Evolutionary conservation across 2,113 vertebrate genomes (phyloP).

Genomic region (Rhizomys pruinosus): DNA sequence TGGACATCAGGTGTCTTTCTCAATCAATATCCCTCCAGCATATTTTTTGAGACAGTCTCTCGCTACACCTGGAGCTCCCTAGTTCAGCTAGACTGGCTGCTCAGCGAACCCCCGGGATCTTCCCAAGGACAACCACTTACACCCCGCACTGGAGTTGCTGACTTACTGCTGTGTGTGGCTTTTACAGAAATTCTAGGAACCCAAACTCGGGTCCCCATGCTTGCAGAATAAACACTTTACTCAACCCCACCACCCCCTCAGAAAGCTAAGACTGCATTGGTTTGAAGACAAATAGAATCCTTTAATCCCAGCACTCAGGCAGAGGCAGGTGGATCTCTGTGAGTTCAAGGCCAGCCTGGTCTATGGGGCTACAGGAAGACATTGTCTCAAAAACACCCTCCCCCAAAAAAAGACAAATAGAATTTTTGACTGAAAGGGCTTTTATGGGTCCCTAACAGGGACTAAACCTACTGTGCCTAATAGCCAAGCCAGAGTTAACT

Average conservation of each 20-base stretch:
- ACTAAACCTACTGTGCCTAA: not conserved
- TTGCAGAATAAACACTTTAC: not conserved
- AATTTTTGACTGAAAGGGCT: not conserved
- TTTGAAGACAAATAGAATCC: not conserved
- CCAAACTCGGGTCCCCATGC: not conserved
- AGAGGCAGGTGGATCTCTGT: too few relatives aligned
- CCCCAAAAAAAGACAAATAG: not conserved
- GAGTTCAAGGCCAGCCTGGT: too few relatives aligned
- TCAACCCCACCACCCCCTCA: not conserved
- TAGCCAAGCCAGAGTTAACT: not conserved
- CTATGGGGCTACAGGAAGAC: too few relatives aligned
- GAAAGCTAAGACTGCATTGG: not conserved
- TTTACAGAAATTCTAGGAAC: not conserved
- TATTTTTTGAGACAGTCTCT: not conserved
- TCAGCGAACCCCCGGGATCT: not conserved
- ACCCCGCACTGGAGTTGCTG: not conserved
- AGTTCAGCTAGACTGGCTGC: too few relatives aligned
- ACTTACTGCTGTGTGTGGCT: not conserved
- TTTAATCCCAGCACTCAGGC: too few relatives aligned
- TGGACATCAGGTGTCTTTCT: not conserved
- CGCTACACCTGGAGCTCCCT: not conserved
- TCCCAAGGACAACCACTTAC: not conserved
- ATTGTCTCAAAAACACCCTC: too few relatives aligned
- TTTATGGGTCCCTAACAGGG: not conserved
- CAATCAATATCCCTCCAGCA: not conserved